Percentiles rank a stretch among this genome's conserved stretches.
Conservation (phyloP, 2,797 vertebrate genomes). For the Halcyon leucocephala region DNA sequence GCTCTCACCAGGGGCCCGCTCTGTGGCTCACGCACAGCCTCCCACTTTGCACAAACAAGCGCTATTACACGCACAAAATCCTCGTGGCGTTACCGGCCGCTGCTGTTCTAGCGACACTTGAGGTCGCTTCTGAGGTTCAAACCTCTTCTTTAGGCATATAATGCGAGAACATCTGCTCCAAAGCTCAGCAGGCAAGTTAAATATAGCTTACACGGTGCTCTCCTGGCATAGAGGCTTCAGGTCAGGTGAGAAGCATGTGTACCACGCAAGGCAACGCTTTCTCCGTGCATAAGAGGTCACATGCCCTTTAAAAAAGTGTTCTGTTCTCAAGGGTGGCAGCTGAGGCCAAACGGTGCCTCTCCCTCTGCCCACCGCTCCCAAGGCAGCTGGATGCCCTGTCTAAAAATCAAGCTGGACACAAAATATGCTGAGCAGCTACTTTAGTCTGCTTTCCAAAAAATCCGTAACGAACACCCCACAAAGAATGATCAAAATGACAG, state of each 20-base stretch:
- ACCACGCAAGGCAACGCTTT: neutral
- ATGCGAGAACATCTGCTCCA: slow-evolving; percentile 24
- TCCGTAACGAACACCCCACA: neutral
- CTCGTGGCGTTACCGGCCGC: neutral
- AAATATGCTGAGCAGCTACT: neutral
- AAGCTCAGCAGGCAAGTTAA: slow-evolving; percentile 52
- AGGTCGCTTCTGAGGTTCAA: slow-evolving; percentile 10
- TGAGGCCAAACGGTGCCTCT: neutral
- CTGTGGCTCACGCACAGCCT: neutral
- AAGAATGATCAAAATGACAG: neutral
- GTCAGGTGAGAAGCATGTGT: slow-evolving; percentile 58
- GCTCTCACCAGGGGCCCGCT: slow-evolving; percentile 9
- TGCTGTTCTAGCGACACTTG: neutral
- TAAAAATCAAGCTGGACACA: neutral
- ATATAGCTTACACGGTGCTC: slow-evolving; percentile 41
- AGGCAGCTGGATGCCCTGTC: neutral
- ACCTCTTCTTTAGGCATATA: slow-evolving; percentile 23
- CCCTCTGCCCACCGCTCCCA: neutral
- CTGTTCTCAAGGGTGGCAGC: neutral
- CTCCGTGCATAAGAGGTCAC: neutral
- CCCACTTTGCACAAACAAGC: neutral
- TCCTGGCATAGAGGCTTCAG: slow-evolving; percentile 49
- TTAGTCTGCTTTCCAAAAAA: neutral
- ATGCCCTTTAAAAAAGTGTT: neutral
- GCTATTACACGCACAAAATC: neutral